Conservation (phyloP, 1,140 invertebrate genomes). For the Drosophila simulans region DNA sequence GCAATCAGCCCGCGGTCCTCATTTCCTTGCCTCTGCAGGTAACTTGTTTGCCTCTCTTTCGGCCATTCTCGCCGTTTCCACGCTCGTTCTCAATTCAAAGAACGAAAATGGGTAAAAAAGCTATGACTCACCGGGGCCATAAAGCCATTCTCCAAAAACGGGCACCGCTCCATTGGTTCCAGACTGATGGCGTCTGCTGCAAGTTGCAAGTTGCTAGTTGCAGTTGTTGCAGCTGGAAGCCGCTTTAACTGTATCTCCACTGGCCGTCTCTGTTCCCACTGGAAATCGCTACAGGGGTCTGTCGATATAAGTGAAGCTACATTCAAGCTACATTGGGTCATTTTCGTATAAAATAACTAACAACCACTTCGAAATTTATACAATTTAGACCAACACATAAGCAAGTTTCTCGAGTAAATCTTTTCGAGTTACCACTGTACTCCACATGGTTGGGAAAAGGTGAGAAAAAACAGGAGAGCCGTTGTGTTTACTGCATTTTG, state of each 20-base stretch:
- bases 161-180: constrained; percentile 46
- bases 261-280: constrained; percentile 37
- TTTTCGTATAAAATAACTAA: background rate
- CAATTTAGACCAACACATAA: background rate
- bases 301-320: constrained; percentile 1
- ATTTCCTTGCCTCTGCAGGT: constrained; percentile 43
- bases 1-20: constrained; percentile 42
- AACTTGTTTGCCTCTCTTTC: constrained; percentile 74
- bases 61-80: constrained; percentile 59
- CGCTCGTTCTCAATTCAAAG: constrained; percentile 62
- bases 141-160: constrained; percentile 58
- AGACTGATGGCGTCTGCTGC: constrained; percentile 62
- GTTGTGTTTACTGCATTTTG: constrained; percentile 76
- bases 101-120: constrained; percentile 47
- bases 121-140: constrained; percentile 59
- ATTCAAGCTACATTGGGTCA: background rate
- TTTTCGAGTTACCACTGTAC: background rate
- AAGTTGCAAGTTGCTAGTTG: constrained; percentile 48
- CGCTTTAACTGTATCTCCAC: constrained; percentile 69
- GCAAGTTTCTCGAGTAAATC: background rate
- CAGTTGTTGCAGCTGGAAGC: constrained; percentile 58
- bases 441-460: constrained; percentile 4
- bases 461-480: constrained; percentile 40
- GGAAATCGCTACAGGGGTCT: constrained; percentile 27
- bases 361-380: background rate